Percentiles rank a stretch among this genome's conserved stretches.
These are phyloP conservation scores for Julus scandinavius DNA, from an alignment of 2,888 invertebrate genomes.

Conservation along the genomic window DNA sequence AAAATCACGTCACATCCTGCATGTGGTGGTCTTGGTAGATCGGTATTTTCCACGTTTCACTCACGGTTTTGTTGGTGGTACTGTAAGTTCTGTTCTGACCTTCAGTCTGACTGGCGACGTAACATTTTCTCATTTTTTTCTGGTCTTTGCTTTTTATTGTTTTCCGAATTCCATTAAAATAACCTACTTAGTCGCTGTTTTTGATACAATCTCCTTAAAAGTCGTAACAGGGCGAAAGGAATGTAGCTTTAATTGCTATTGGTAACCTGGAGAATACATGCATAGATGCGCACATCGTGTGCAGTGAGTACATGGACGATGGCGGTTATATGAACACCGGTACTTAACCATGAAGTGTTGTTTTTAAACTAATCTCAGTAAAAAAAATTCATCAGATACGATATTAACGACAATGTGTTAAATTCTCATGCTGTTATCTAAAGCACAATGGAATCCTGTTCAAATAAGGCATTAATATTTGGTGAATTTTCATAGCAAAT, in stretches of 20 bases:
- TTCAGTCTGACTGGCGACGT: constrained; percentile 14
- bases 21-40: neutral
- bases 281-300: neutral
- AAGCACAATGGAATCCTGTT: too few species aligned
- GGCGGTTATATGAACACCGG: neutral
- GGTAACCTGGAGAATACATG: neutral
- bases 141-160: constrained; percentile 22
- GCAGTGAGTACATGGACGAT: neutral
- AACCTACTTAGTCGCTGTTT: constrained; percentile 7
- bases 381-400: too few species aligned
- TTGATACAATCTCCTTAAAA: constrained; percentile 12
- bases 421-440: too few species aligned
- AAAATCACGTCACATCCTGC: constrained; percentile 10
- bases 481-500: too few species aligned
- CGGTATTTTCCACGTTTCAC: neutral
- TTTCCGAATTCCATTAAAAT: constrained; percentile 40
- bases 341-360: neutral
- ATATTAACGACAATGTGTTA: too few species aligned
- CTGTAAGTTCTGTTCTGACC: neutral
- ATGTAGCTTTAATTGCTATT: neutral
- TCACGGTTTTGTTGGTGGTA: neutral
- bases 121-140: neutral
- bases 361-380: neutral
- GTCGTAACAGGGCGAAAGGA: neutral
- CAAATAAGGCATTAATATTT: too few species aligned